These are phyloP conservation scores for Nowickia ferox DNA, from an alignment of 2,888 invertebrate genomes.

Conservation along the genomic window DNA sequence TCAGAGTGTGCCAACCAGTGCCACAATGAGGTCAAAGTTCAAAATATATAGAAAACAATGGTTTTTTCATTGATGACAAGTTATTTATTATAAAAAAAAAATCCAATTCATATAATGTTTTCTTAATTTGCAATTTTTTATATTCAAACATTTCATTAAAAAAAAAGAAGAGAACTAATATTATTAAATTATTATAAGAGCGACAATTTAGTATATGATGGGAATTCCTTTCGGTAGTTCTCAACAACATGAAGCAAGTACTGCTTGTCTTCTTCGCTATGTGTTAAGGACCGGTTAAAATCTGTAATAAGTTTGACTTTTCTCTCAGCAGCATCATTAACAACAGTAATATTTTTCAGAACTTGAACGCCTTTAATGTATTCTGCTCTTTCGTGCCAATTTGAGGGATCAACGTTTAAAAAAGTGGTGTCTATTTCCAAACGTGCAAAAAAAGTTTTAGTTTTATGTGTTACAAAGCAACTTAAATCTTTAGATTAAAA, in stretches of 20 bases:
- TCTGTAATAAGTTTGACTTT: conserved; percentile 41
- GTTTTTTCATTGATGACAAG: conserved; percentile 14
- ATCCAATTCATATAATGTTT: conserved; percentile 28
- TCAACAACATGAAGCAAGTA: background rate
- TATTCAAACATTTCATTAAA: conserved; percentile 18
- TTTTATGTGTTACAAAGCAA: conserved; percentile 8
- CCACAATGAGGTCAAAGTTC: too few species aligned
- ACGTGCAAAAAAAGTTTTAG: conserved; percentile 5
- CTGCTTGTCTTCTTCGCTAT: conserved; percentile 19
- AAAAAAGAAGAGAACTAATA: conserved; percentile 5
- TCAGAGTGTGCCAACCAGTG: too few species aligned
- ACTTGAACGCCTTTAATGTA: conserved; percentile 41
- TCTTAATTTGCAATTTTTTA: conserved; percentile 19
- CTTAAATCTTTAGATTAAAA: conserved; percentile 18
- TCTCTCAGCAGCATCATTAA: conserved; percentile 42
- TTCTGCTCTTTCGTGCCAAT: conserved; percentile 32
- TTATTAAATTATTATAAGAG: conserved; percentile 11
- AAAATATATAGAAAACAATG: conserved; percentile 11
- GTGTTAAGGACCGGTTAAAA: conserved; percentile 45
- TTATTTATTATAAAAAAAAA: conserved; percentile 28
- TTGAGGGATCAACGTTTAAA: conserved; percentile 14
- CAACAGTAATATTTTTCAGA: conserved; percentile 36
- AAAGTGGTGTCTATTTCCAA: background rate
- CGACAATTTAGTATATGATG: conserved; percentile 14
- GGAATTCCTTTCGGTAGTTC: conserved; percentile 3